A percentile compares a stretch with the other conserved stretches of the same genome.
Evolutionary conservation across 2,888 invertebrate genomes (phyloP).

Genomic region (Tetropium fuscum): DNA sequence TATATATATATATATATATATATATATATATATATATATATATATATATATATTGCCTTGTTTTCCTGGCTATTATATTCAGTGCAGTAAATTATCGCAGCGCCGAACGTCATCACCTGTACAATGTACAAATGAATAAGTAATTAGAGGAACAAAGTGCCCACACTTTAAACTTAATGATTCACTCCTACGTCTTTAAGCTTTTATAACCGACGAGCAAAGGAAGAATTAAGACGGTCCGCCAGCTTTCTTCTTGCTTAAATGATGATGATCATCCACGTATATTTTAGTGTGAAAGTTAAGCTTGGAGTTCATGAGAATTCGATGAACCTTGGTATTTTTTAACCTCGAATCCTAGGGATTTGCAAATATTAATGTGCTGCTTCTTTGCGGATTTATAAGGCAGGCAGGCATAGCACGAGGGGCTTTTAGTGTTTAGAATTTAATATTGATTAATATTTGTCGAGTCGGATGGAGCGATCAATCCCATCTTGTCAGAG

Average conservation of each 20-base stretch:
- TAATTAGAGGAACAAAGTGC: not conserved
- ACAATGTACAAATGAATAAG: too few species aligned
- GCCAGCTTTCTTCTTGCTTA: slow-evolving; percentile 41
- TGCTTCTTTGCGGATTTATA: slow-evolving; percentile 1
- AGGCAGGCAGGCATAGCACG: not conserved
- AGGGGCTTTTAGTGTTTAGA: too few species aligned
- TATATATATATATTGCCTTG: too few species aligned
- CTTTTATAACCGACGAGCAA: slow-evolving; percentile 8
- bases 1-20: too few species aligned
- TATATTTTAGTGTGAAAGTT: slow-evolving; percentile 46
- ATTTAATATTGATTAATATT: too few species aligned
- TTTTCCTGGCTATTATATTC: not conserved
- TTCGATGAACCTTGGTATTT: slow-evolving; percentile 45
- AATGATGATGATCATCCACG: slow-evolving; percentile 41
- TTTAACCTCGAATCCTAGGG: slow-evolving; percentile 35
- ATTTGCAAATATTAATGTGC: slow-evolving; percentile 25
- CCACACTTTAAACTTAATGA: not conserved
- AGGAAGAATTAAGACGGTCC: slow-evolving; percentile 25
- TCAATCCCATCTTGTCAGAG: too few species aligned
- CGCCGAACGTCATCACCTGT: not conserved
- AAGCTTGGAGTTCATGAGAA: slow-evolving; percentile 44
- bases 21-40: too few species aligned
- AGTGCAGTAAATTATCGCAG: not conserved
- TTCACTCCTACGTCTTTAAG: not conserved
- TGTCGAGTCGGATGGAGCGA: too few species aligned